A percentile compares a stretch with the other conserved stretches of the same genome.
Evolutionary conservation across 1,140 invertebrate genomes (phyloP).

Genomic region (Samia ricini): DNA sequence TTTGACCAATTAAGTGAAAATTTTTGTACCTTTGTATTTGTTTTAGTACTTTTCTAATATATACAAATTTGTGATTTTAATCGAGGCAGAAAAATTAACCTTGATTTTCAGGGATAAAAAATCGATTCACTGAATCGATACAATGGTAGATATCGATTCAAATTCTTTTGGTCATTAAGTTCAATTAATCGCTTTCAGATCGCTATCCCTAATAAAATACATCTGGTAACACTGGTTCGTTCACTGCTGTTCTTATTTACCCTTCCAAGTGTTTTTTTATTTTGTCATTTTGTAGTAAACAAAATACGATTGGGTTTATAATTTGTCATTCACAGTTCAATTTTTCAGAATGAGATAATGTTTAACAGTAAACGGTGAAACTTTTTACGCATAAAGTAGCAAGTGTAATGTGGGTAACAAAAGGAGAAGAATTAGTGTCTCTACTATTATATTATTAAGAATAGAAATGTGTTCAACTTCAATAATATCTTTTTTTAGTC

Average conservation of each 20-base stretch:
- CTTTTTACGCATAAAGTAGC: not conserved
- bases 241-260: not conserved
- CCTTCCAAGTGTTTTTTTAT: not conserved
- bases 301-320: not conserved
- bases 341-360: not conserved
- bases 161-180: too few relatives aligned
- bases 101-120: too few relatives aligned
- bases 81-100: too few relatives aligned
- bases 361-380: not conserved
- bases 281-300: slow-evolving; percentile 4
- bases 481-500: slow-evolving; percentile 76
- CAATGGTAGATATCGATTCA: too few relatives aligned
- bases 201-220: too few relatives aligned
- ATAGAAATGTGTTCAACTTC: slow-evolving; percentile 51
- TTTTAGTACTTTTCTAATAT: too few relatives aligned
- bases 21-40: too few relatives aligned
- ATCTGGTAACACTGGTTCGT: not conserved
- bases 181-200: too few relatives aligned
- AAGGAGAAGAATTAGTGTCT: not conserved
- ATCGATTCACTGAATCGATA: too few relatives aligned
- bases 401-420: not conserved
- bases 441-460: not conserved
- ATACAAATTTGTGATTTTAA: too few relatives aligned
- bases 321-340: not conserved
- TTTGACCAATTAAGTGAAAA: too few relatives aligned